Evolutionary conservation across 64 coral and sea anemone species (phyloP).

Genomic region (Dendrophyllia cribrosa): DNA sequence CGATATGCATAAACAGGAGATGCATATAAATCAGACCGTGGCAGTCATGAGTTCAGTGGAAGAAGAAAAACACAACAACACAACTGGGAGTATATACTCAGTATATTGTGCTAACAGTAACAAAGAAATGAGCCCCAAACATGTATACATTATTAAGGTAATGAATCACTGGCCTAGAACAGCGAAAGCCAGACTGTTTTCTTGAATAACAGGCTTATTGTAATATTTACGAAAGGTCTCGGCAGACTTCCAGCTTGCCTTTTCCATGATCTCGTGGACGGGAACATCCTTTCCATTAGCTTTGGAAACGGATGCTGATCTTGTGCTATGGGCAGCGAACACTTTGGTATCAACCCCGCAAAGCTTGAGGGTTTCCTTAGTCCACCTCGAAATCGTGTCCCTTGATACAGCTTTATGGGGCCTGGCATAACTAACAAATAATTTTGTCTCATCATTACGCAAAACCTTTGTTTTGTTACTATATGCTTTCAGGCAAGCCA

Average conservation of each 20-base stretch:
- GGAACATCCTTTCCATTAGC: no score
- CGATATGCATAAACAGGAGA: no score
- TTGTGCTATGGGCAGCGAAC: conserved; percentile 56
- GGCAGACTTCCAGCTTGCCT: conserved; percentile 63
- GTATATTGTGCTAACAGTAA: no score
- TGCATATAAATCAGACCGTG: no score
- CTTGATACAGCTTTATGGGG: conserved; percentile 40
- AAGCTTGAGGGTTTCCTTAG: conserved; percentile 16
- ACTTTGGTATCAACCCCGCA: conserved; percentile 41
- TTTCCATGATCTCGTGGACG: background rate
- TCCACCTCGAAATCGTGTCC: background rate
- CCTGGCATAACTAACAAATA: conserved; percentile 58
- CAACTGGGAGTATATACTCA: no score
- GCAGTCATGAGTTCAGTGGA: no score
- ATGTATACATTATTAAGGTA: no score
- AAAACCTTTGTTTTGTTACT: conserved; percentile 41
- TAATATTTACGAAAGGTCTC: conserved; percentile 72
- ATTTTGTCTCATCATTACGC: conserved; percentile 42
- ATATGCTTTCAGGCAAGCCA: conserved; percentile 57
- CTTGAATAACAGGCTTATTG: conserved; percentile 37
- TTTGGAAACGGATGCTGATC: conserved; percentile 6
- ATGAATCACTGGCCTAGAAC: background rate
- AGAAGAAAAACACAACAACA: no score
- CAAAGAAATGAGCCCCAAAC: no score
- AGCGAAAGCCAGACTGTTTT: background rate